Base-by-base conservation (phyloP, 2,888 invertebrate genomes). In the Cheilosia scutellata region DNA sequence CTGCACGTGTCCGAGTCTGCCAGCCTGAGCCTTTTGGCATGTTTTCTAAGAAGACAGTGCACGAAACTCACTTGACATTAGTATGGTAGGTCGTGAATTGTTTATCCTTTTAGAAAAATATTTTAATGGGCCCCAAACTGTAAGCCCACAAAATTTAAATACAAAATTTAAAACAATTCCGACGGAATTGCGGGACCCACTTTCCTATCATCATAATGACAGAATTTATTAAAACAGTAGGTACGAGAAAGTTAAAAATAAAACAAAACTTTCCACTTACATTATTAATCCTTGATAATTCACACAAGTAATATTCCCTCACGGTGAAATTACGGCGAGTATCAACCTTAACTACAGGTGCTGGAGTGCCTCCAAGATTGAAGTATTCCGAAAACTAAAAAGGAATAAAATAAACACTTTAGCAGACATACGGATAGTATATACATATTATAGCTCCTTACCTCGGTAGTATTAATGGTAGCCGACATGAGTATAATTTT, bases 401-500 rank as follows among this genome's bases (percentile, higher is more conserved):
- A 79, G 1, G 49, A n/a, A 68, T 13, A 53, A 0, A 74, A 65
- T 40, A 5, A 5, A 29, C n/a, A 11, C 20, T 16, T 27, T 3
- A 29, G 40, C 49, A 40, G n/a, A 33, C 1, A 16, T 4, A 37
- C 37, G 11, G 27, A 13, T 9, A 9, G n/a, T n/a, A n/a, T n/a
- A n/a, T n/a, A n/a, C n/a, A 29, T 47, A 6, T 6, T 4, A 29
- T n/a, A n/a, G n/a, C 0, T 13, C n/a, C 31, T 62, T 51, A 90
- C 91, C 87, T 89, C 93, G 2, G 94, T 92, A 0, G 95, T 94
- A 89, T 98, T 95, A 89, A 98, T 95, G 1, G 99, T 98, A 0
- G 99, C 99, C 0, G 98, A 98, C 98, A 99, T 99, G 2, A 99
- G 93, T 65, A 99, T 94, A 0, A 97, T 93, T 92, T 95, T 96